phyloP scores from a whole-genome alignment of 2,113 vertebrate genomes.

The Cyanocitta stelleri region DNA sequence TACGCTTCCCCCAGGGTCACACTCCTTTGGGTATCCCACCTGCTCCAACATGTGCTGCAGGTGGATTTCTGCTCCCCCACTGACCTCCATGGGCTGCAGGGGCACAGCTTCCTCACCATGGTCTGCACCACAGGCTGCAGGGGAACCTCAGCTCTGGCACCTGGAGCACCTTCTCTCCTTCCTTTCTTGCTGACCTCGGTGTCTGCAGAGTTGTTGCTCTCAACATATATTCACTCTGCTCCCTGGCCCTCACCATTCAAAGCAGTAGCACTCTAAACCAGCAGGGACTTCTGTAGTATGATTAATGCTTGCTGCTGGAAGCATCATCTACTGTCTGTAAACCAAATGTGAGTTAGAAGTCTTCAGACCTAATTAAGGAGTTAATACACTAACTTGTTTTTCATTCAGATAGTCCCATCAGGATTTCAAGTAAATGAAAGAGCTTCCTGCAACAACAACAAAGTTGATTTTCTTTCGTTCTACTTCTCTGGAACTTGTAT shows the following conservation, averaged over 20 bases:
- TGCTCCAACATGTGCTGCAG: not conserved
- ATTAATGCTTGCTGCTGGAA: not conserved
- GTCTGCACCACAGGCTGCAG: not conserved
- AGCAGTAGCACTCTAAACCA: not conserved
- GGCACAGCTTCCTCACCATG: not conserved
- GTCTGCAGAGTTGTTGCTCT: not conserved
- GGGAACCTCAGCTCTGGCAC: not conserved
- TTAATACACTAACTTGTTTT: not conserved
- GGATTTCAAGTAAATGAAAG: not conserved
- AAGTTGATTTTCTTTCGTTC: not conserved
- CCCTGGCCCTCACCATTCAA: not conserved
- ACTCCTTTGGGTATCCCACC: not conserved
- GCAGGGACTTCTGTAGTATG: not conserved
- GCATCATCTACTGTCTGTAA: not conserved
- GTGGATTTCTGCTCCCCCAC: not conserved
- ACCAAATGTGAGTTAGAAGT: not conserved
- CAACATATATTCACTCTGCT: not conserved
- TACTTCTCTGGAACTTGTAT: not conserved
- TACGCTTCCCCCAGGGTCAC: not conserved
- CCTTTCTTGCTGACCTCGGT: not conserved
- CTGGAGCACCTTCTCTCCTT: not conserved
- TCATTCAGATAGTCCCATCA: not conserved
- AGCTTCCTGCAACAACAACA: not conserved
- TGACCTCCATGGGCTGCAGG: too few relatives aligned
- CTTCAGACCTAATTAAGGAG: not conserved